Conservation (phyloP, 2,113 vertebrate genomes). For the Tapirus terrestris region DNA sequence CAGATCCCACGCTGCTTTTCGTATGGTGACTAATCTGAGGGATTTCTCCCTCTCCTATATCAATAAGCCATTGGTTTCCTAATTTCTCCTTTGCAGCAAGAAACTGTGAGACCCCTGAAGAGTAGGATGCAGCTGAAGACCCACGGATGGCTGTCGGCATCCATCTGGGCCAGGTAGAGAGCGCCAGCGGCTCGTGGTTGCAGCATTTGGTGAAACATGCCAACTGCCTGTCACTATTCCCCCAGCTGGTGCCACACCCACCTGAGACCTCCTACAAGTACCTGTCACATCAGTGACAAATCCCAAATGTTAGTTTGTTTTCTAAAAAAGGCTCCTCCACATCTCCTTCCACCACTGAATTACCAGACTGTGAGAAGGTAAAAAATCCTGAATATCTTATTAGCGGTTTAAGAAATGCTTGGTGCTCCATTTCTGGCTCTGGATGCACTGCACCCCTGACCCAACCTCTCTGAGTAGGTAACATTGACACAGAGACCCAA, state of each 20-base stretch:
- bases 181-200: fast-evolving
- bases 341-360: neutral
- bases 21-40: neutral
- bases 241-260: neutral
- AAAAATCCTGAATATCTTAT: neutral
- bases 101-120: fast-evolving
- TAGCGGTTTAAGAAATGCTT: neutral
- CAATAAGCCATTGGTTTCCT: neutral
- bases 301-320: neutral
- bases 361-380: neutral
- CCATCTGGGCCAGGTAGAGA: neutral
- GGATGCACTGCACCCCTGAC: fast-evolving
- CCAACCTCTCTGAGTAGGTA: neutral
- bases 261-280: neutral
- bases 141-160: fast-evolving
- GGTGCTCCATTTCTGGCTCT: neutral
- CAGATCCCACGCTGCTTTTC: neutral
- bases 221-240: neutral
- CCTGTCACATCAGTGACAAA: neutral
- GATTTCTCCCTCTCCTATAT: fast-evolving
- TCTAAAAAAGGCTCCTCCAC: neutral
- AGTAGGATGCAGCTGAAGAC: fast-evolving
- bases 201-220: fast-evolving
- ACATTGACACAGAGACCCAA: neutral
- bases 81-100: neutral